Conservation (phyloP, 1,140 invertebrate species). For the Drosophila athabasca region DNA sequence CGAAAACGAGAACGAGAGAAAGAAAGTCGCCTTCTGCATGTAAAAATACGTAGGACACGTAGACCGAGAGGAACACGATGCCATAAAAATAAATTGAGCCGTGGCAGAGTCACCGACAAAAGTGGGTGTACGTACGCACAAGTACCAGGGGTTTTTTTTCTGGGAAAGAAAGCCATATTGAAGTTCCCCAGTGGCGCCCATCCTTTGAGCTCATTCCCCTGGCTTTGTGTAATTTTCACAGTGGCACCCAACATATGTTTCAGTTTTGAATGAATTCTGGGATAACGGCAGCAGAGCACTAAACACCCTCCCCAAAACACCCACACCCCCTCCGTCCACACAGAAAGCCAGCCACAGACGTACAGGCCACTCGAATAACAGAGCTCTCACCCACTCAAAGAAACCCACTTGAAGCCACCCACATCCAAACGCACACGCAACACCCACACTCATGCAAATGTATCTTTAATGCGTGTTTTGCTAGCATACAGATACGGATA, state of each 20-base stretch:
- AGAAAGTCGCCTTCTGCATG: too few species aligned
- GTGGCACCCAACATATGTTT: conserved; percentile 76
- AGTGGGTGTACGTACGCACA: conserved; percentile 32
- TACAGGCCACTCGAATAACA: too few species aligned
- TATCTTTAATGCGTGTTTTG: conserved; percentile 63
- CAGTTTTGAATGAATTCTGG: conserved; percentile 71
- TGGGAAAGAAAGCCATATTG: conserved; percentile 19
- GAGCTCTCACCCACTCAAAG: conserved; percentile 23
- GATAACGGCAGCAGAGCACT: conserved; percentile 58
- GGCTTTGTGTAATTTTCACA: conserved; percentile 57
- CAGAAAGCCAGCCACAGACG: too few species aligned
- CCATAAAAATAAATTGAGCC: conserved; percentile 75
- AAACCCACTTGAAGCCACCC: conserved; percentile 10
- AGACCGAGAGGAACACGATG: conserved; percentile 59
- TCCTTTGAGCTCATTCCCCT: background rate
- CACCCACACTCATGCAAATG: conserved; percentile 48
- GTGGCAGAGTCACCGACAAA: conserved; percentile 28
- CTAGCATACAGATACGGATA: conserved; percentile 33
- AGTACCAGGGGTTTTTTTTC: conserved; percentile 22
- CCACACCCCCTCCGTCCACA: too few species aligned
- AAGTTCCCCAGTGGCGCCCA: background rate
- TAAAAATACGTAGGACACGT: conserved; percentile 41
- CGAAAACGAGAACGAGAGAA: background rate
- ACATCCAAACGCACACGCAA: background rate
- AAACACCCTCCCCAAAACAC: conserved; percentile 32